Evolutionary conservation across 2,888 invertebrate species (phyloP).

Genomic region (Campoplex nolae): DNA sequence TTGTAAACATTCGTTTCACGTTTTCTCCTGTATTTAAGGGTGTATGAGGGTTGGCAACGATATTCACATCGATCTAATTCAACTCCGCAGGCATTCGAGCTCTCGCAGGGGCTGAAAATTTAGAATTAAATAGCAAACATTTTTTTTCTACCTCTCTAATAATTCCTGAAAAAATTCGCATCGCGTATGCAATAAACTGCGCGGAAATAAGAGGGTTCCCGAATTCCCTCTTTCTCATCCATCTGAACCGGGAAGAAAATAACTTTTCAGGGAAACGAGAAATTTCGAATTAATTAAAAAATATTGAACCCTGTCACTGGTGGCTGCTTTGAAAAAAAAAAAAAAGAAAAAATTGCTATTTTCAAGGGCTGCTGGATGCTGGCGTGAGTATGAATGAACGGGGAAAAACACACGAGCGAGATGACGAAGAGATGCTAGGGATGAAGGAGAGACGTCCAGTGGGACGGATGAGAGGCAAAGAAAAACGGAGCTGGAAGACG

Average conservation of each 20-base stretch:
- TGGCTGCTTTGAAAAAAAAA: neutral
- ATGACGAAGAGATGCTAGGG: conserved; percentile 57
- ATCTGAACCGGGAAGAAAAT: neutral
- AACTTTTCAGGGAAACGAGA: neutral
- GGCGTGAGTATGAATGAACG: neutral
- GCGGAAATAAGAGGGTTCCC: neutral
- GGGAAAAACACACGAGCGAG: conserved; percentile 66
- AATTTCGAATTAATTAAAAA: neutral
- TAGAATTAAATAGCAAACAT: neutral
- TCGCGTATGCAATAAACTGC: neutral
- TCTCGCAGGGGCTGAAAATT: neutral
- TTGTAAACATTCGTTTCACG: neutral
- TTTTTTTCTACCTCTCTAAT: neutral
- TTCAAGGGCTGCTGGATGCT: neutral
- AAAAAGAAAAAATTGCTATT: neutral
- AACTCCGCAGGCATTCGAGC: neutral
- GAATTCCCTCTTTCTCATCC: neutral
- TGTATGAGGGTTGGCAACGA: neutral
- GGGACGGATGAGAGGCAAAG: conserved; percentile 71
- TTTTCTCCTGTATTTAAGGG: neutral
- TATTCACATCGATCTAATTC: neutral
- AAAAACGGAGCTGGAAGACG: conserved; percentile 75
- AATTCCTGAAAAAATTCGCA: neutral
- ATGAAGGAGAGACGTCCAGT: conserved; percentile 51
- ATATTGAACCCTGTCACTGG: neutral